Evolutionary conservation across 1,140 invertebrate species (phyloP).

Genomic region (Aricia agestis): DNA sequence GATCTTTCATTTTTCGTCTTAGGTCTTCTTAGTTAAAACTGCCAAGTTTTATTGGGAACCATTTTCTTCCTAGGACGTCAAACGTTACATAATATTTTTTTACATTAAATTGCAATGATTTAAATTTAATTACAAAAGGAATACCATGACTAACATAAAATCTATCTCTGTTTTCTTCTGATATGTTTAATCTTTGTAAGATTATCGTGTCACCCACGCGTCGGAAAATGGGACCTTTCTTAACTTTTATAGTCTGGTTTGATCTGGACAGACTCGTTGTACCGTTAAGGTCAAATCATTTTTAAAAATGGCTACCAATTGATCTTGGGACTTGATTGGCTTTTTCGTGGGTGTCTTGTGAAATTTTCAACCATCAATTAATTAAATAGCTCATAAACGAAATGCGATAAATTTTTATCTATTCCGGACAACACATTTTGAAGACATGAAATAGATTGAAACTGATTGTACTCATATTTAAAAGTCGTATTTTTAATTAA

Average conservation of each 20-base stretch:
- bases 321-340: constrained; percentile 4
- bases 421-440: constrained; percentile 1
- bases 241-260: not conserved
- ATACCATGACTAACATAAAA: not conserved
- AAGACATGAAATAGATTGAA: not conserved
- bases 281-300: constrained; percentile 15
- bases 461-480: not conserved
- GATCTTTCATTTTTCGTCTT: no score
- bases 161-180: not conserved
- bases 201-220: constrained; percentile 3
- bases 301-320: constrained; percentile 11
- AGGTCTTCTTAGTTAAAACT: no score
- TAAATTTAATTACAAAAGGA: no score
- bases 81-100: no score
- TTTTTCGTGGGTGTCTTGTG: constrained; percentile 13
- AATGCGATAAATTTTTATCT: not conserved
- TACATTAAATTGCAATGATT: no score
- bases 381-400: constrained; percentile 1
- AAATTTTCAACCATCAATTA: not conserved
- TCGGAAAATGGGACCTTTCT: not conserved
- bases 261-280: constrained; percentile 5
- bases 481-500: not conserved
- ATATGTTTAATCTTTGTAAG: not conserved
- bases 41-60: no score
- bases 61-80: no score